Percentiles rank a stretch among this genome's conserved stretches.
phyloP scores from a whole-genome alignment of 2,888 invertebrate species.

The Dugesia japonica region DNA sequence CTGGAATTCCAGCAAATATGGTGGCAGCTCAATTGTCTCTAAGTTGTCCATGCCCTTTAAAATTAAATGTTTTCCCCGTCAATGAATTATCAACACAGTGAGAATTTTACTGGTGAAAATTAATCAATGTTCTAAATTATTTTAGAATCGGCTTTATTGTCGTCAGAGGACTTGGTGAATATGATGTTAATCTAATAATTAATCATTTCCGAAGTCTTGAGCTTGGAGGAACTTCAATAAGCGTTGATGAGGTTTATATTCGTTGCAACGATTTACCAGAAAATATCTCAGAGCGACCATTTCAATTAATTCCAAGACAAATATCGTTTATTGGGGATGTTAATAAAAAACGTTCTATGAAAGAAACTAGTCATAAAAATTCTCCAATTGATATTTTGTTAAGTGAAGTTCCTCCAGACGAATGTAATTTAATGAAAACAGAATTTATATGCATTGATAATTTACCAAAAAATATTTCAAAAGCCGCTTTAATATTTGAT shows the following conservation, averaged over 20 bases:
- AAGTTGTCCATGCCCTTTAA: neutral
- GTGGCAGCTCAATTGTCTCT: neutral
- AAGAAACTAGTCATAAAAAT: neutral
- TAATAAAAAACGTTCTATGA: neutral
- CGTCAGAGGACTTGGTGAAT: neutral
- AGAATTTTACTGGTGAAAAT: neutral
- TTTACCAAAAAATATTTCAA: constrained; percentile 11
- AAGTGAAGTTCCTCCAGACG: neutral
- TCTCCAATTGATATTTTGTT: neutral
- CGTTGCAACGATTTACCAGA: neutral
- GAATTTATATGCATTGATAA: neutral
- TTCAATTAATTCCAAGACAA: neutral
- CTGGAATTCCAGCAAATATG: neutral
- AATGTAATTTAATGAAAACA: constrained; percentile 1
- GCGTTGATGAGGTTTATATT: constrained; percentile 3
- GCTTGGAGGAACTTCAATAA: neutral
- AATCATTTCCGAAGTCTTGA: neutral
- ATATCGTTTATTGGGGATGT: neutral
- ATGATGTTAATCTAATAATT: neutral
- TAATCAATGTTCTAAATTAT: no score
- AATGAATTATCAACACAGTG: constrained; percentile 5
- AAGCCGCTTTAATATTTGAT: neutral
- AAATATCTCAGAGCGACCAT: neutral
- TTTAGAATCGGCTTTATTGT: neutral
- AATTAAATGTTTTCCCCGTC: constrained; percentile 1